phyloP scores from a whole-genome alignment of 1,140 invertebrate genomes.

The Brachionus asplanchnoidis region DNA sequence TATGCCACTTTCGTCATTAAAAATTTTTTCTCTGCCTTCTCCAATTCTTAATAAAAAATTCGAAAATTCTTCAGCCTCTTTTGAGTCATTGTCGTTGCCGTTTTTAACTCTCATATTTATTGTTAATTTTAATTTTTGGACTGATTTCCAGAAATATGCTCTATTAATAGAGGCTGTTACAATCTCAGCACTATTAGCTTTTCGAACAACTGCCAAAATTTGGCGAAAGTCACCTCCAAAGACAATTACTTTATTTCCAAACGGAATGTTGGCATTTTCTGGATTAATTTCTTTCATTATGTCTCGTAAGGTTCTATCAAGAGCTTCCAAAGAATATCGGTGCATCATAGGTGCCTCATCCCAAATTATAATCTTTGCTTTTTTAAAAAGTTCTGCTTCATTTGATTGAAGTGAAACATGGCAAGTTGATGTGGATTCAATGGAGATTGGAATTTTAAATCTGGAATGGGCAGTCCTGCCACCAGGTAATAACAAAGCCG shows the following conservation, averaged over 20 bases:
- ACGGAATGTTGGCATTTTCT: neutral
- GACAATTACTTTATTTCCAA: neutral
- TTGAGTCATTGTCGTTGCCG: neutral
- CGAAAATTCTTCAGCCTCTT: conserved; percentile 6
- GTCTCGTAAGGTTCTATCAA: neutral
- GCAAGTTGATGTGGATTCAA: no score
- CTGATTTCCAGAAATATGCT: neutral
- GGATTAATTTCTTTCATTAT: neutral
- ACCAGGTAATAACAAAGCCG: no score
- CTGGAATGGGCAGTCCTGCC: no score
- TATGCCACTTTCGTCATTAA: neutral
- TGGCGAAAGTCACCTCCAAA: neutral
- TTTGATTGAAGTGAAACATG: no score
- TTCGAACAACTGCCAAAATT: conserved; percentile 1
- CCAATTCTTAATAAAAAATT: conserved; percentile 12
- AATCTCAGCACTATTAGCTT: conserved; percentile 18
- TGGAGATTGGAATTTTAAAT: no score
- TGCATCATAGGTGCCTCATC: neutral
- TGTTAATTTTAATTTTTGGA: neutral
- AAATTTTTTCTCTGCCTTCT: neutral
- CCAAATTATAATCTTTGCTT: no score
- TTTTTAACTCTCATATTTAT: conserved; percentile 15
- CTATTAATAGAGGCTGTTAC: neutral
- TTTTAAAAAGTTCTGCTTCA: no score
- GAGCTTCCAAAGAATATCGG: neutral